Evolutionary conservation across 1,140 invertebrate species (phyloP), one percentile per base, ranked within the genome.

Genomic region (Cephus cinctus): DNA sequence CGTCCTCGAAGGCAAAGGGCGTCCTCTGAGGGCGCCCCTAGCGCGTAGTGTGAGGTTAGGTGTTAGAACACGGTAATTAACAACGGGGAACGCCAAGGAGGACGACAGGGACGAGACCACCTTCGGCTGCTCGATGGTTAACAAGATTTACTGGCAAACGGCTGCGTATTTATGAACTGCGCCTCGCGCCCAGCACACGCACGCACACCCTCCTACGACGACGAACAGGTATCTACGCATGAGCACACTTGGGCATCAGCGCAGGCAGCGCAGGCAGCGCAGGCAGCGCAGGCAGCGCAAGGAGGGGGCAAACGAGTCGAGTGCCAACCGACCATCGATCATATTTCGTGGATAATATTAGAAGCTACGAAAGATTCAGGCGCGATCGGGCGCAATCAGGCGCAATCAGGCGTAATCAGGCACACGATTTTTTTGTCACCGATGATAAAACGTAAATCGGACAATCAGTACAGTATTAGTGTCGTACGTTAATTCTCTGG

Each of bases 61-160:
- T 73, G 73, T 73, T 75, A 76, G 75, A 76, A 76, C 73, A 73
- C 67, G 69, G 69, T 71, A 76, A 76, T 76, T 73, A 76, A 75
- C 69, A 75, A 71, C 63, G 62, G 61, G 60, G 63, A 63, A 63
- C 57, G 64, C 54, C 58, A 56, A 47, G 51, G 39, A 62, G 34
- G 50, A 49, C 47, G 47, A 58, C 54, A 47, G 54, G 48, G 45
- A 12, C 46, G 63, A 61, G 69, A 66, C 64, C 65, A 67, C 61
- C 64, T 69, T 58, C 43, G 54, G 59, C 54, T 57, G 57, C 57
- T 56, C 62, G 61, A 63, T 67, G 65, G 69, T 68, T 66, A 61
- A 59, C 57, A 69, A 72, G 73, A 75, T 75, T 75, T 75, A 75
- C 71, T 70, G 68, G 67, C 65, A 55, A 65, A 67, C 56, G 58